Evolutionary conservation across 2,113 vertebrate species (phyloP), one percentile per base, ranked within the genome.

Genomic region (Morone saxatilis): DNA sequence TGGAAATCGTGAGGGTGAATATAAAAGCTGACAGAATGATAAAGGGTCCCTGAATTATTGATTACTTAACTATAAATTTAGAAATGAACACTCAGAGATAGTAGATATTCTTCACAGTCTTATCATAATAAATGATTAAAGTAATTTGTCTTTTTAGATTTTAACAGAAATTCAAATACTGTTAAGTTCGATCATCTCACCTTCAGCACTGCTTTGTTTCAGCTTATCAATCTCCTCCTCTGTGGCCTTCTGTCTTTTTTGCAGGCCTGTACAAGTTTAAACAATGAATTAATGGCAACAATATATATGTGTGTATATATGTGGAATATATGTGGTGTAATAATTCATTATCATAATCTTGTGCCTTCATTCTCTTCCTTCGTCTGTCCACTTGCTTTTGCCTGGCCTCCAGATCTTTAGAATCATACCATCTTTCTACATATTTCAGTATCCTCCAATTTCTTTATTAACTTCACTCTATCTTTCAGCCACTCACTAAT

Each of bases 331-430:
- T 31, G 31, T 31, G 31, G 31, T 31, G 3, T 31, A 31, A 31
- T 3, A 31, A 31, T 4, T 31, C 31, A 31, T 31, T 4, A 31
- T 31, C 31, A 51, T 0, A 50, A 36, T n/a, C 16, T 16, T 1
- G 22, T 56, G 83, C 76, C 74, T 84, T 87, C 25, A 13, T 83
- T 85, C 20, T 81, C 71, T 36, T 56, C 36, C 9, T 63, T 85
- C 63, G 68, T 56, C 6, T 16, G 38, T 80, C 60, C 22, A 57
- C 43, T 51, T 91, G n/a, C n/a, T n/a, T n/a, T n/a, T n/a, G 57
- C 45, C 51, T 59, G 25, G 47, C 22, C 20, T 81, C 54, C 20
- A 83, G 22, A 36, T 67, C 70, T 4, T 70, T 50, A 1, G 72
- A 2, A 0, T 71, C 71, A 12, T 9, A n/a, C 16, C 5, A 17